Percentiles rank a stretch among this genome's conserved stretches.
phyloP scores from a whole-genome alignment of 2,113 vertebrate genomes.

The Prionailurus bengalensis region DNA sequence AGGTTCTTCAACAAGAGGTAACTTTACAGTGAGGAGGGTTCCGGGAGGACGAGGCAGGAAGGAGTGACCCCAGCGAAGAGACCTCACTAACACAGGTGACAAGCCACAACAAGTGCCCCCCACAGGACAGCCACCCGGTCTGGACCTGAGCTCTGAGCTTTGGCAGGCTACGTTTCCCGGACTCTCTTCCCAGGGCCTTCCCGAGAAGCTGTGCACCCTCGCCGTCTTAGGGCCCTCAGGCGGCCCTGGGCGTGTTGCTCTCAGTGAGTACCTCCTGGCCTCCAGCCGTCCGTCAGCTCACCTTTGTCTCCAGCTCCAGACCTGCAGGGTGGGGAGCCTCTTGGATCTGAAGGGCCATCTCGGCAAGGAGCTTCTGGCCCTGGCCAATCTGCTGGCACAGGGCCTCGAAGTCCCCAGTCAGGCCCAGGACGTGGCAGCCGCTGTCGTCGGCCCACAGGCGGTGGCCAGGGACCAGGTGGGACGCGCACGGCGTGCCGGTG shows the following conservation, averaged over 20 bases:
- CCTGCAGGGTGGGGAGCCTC: constrained; percentile 64
- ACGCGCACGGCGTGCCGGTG: constrained; percentile 78
- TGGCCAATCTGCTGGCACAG: constrained; percentile 93
- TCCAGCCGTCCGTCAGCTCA: neutral
- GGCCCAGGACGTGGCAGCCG: constrained; percentile 92
- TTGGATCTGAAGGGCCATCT: constrained; percentile 89
- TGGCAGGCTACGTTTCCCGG: neutral
- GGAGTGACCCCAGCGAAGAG: neutral
- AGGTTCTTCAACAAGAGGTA: neutral
- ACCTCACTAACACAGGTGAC: accelerated
- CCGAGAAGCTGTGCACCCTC: accelerated
- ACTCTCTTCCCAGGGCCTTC: neutral
- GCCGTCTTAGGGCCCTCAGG: too few species aligned
- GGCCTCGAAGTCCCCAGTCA: constrained; percentile 93
- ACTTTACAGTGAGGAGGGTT: neutral
- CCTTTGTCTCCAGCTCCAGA: constrained; percentile 81
- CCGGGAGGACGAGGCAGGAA: neutral
- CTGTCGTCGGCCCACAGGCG: constrained; percentile 91
- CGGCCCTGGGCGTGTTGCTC: neutral
- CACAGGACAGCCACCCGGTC: too few species aligned
- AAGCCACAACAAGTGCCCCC: neutral
- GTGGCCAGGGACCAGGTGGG: constrained; percentile 89
- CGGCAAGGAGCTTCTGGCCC: constrained; percentile 88
- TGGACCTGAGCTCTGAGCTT: neutral
- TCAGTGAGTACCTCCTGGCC: neutral